phyloP scores from a whole-genome alignment of 2,113 vertebrate species.

The Muntiacus reevesi region DNA sequence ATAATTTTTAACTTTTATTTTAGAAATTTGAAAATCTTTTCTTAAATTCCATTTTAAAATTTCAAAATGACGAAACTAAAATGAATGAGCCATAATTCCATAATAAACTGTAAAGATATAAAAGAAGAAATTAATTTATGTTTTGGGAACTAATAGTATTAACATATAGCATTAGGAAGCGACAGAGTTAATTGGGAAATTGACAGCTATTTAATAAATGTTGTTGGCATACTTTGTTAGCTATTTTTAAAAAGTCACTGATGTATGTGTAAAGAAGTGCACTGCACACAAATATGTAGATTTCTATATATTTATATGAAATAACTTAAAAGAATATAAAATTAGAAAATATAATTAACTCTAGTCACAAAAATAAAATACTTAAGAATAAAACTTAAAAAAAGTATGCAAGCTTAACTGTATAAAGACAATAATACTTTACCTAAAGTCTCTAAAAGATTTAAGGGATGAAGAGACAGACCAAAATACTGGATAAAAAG shows the following conservation, averaged over 20 bases:
- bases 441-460: background rate
- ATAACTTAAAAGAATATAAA: background rate
- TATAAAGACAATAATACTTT: background rate
- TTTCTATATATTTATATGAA: background rate
- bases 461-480: background rate
- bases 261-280: background rate
- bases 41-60: background rate
- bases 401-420: background rate
- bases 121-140: background rate
- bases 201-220: background rate
- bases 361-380: background rate
- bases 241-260: background rate
- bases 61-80: background rate
- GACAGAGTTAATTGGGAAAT: background rate
- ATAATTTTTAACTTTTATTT: background rate
- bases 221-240: background rate
- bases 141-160: background rate
- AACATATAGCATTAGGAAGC: background rate
- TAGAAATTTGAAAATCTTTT: background rate
- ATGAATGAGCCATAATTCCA: background rate
- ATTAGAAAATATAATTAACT: background rate
- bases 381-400: background rate
- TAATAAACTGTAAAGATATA: background rate
- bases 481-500: background rate
- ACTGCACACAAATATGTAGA: background rate